Percentiles rank a stretch among this genome's conserved stretches.
These are phyloP conservation scores for Ceuthmochares aereus DNA, from an alignment of 2,113 vertebrate species.

Conservation along the genomic window DNA sequence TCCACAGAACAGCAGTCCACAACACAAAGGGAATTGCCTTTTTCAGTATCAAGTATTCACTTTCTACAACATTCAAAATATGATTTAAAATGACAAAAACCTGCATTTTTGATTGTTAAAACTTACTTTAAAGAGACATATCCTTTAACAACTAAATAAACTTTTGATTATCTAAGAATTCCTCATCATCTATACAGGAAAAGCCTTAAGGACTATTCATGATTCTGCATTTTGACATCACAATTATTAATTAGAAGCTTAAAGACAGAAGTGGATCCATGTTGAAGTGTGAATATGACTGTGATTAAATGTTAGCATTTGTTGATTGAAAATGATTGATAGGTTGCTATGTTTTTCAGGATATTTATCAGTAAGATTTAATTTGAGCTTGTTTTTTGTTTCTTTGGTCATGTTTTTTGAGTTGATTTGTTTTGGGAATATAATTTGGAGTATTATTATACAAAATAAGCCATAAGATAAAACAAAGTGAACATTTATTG, in stretches of 20 bases:
- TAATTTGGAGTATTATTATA: background rate
- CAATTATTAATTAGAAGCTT: constrained; percentile 57
- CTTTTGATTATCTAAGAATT: constrained; percentile 18
- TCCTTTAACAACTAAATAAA: background rate
- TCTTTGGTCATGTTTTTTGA: background rate
- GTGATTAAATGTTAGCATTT: constrained; percentile 58
- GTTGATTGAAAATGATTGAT: constrained; percentile 56
- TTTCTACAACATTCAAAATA: background rate
- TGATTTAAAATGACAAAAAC: background rate
- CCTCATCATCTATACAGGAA: constrained; percentile 33
- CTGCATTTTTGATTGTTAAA: background rate
- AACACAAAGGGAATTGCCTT: background rate
- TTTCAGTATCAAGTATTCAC: background rate
- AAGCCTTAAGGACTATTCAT: constrained; percentile 9
- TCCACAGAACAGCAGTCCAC: background rate
- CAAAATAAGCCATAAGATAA: background rate
- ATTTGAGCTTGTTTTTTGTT: background rate
- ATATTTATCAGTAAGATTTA: constrained; percentile 4
- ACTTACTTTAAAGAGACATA: background rate
- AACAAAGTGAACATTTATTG: background rate
- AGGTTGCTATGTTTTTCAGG: constrained; percentile 4
- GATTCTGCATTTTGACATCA: constrained; percentile 51
- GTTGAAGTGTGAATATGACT: constrained; percentile 16
- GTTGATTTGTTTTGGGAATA: background rate
- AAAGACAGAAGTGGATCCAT: constrained; percentile 42